Percentiles rank a stretch among this genome's conserved stretches.
phyloP scores from a whole-genome alignment of 1,140 invertebrate species.

The Eurytemora carolleeae region DNA sequence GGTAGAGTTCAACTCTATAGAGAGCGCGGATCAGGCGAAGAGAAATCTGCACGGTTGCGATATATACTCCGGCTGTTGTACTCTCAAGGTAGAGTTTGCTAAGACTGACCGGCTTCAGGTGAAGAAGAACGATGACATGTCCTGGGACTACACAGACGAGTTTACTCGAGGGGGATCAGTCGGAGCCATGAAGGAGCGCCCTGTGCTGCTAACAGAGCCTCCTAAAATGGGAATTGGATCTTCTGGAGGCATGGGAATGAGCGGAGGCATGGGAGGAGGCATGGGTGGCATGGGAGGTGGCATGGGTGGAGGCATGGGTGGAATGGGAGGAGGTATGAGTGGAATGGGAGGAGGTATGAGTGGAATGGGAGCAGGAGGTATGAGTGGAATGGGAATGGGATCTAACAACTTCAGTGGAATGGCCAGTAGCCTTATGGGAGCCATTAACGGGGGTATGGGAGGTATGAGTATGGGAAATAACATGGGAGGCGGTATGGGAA shows the following conservation, averaged over 20 bases:
- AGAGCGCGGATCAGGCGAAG: slow-evolving; percentile 32
- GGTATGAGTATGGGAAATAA: background rate
- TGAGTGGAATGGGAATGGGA: background rate
- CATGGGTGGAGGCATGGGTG: background rate
- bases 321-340: background rate
- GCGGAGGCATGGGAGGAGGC: background rate
- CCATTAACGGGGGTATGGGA: background rate
- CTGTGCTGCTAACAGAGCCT: background rate
- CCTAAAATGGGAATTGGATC: background rate
- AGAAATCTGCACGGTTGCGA: slow-evolving; percentile 35
- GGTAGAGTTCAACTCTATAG: slow-evolving; percentile 35
- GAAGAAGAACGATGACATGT: slow-evolving; percentile 33
- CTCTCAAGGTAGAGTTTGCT: slow-evolving; percentile 37
- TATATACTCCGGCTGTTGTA: slow-evolving; percentile 40
- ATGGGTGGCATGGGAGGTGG: background rate
- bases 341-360: background rate
- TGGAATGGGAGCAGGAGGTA: background rate
- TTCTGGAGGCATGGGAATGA: background rate
- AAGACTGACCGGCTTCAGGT: slow-evolving; percentile 34
- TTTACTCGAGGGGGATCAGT: slow-evolving; percentile 19
- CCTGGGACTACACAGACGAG: slow-evolving; percentile 31
- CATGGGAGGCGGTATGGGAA: background rate
- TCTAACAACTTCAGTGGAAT: background rate
- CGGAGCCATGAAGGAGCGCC: background rate
- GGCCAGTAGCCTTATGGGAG: background rate